Conservation (phyloP, 2,888 invertebrate genomes). For the Eupelmus urozonus region DNA sequence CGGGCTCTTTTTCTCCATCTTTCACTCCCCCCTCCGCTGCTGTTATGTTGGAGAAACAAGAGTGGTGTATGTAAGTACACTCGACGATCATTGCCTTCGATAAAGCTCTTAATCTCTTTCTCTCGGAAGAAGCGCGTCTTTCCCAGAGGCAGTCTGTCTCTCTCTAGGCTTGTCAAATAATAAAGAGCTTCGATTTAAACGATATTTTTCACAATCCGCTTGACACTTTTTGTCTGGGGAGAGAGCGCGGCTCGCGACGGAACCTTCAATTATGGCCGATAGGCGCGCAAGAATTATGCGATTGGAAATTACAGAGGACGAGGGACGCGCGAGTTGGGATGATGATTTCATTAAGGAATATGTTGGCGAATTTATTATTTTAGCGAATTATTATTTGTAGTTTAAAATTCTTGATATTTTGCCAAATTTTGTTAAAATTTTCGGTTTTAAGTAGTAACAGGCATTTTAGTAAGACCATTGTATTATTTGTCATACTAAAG, state of each 20-base stretch:
- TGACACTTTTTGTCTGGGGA: slow-evolving; percentile 40
- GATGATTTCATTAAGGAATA: slow-evolving; percentile 46
- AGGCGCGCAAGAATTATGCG: slow-evolving; percentile 29
- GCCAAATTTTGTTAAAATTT: no score
- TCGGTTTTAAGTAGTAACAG: slow-evolving; percentile 13
- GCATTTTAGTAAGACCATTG: background rate
- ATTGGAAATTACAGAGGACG: slow-evolving; percentile 29
- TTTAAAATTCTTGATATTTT: no score
- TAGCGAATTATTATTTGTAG: background rate
- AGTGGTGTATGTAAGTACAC: background rate
- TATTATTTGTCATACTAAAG: no score
- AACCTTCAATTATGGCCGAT: slow-evolving; percentile 40
- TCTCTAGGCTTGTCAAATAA: slow-evolving; percentile 39
- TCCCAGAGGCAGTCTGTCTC: slow-evolving; percentile 38
- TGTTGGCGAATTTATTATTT: background rate
- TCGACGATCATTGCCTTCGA: slow-evolving; percentile 26
- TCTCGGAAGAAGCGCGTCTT: slow-evolving; percentile 13
- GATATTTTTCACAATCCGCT: slow-evolving; percentile 52
- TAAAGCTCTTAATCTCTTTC: slow-evolving; percentile 37
- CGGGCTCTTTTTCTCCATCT: slow-evolving; percentile 8
- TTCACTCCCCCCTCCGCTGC: background rate
- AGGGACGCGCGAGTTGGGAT: slow-evolving; percentile 8
- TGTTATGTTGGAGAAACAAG: slow-evolving; percentile 31
- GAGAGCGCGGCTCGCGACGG: background rate
- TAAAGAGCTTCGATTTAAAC: slow-evolving; percentile 55